Base-by-base conservation (phyloP, 1,140 invertebrate species). In the Aethina tumida region DNA sequence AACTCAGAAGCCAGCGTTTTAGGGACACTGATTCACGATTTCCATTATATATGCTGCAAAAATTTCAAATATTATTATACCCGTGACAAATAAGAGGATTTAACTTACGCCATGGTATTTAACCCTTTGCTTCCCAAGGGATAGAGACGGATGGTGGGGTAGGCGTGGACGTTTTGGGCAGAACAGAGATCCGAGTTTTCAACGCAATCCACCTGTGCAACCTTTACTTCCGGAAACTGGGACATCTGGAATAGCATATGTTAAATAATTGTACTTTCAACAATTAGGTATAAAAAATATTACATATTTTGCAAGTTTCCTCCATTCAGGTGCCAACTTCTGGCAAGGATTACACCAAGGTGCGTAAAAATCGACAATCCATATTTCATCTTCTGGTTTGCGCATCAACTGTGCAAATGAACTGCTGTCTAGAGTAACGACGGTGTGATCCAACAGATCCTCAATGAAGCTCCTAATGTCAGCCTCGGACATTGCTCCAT, bases 361-460 rank as follows among this genome's bases (percentile, higher is more conserved):
- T 6, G 84, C 88, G 60, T 86, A 91, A 59, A 81, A 91, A 62
- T 91, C 89, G 31, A 91, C 72, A 52, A 91, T 81, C 81, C 86
- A 86, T 12, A 81, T 60, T 64, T 68, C 79, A 26, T 76, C 67
- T 12, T 71, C 75, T 22, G 76, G 67, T 40, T 70, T 66, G 20
- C 81, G 59, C 3, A 60, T 59, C 6, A 86, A 63, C 24, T 65
- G 55, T 16, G 73, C 47, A 58, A 84, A 86, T 22, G 60, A 67
- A 6, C 62, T 48, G 2, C 61, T 56, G 24, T 64, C 71, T 15
- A 86, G 56, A 26, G 59, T 58, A 8, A 75, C 58, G 1, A 85
- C 80, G 60, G 66, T 64, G 59, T 45, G 41, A 16, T 46, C 38
- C 28, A 53, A 41, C 34, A 18, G 44, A 31, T 22, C 33, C 35